These are phyloP conservation scores for Octopus bimaculoides DNA, from an alignment of 1,140 invertebrate species.

Conservation along the genomic window DNA sequence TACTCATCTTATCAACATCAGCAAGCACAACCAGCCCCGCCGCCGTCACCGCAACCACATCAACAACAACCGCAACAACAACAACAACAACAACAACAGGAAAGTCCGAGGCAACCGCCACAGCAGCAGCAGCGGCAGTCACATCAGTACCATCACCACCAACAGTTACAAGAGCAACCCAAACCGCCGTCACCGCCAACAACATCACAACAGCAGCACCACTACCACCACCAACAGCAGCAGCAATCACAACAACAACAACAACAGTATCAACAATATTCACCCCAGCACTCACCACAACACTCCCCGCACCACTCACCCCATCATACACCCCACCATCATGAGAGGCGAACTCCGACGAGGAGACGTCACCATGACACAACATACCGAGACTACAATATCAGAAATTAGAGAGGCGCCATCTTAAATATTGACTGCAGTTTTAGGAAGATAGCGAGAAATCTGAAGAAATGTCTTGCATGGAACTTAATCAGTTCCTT, in stretches of 20 bases:
- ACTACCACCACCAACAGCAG: background rate
- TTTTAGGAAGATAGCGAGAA: too few relatives aligned
- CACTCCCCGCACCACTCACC: background rate
- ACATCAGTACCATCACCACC: constrained; percentile 30
- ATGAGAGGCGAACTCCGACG: background rate
- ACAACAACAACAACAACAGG: constrained; percentile 9
- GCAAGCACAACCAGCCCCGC: background rate
- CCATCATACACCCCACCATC: background rate
- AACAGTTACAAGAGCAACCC: constrained; percentile 19
- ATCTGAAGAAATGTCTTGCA: too few relatives aligned
- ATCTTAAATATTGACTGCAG: too few relatives aligned
- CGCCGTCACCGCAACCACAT: background rate
- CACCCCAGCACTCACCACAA: background rate
- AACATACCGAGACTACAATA: background rate
- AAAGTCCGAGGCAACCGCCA: background rate
- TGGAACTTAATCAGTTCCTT: too few relatives aligned
- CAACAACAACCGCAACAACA: constrained; percentile 11
- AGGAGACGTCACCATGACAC: background rate
- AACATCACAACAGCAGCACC: background rate
- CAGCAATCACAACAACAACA: background rate
- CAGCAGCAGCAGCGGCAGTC: background rate
- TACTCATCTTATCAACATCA: background rate
- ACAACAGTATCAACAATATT: background rate
- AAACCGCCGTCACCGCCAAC: background rate
- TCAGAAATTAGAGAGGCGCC: background rate